Base-by-base conservation (phyloP, 2,888 invertebrate species). In the Pharmacophagus antenor region DNA sequence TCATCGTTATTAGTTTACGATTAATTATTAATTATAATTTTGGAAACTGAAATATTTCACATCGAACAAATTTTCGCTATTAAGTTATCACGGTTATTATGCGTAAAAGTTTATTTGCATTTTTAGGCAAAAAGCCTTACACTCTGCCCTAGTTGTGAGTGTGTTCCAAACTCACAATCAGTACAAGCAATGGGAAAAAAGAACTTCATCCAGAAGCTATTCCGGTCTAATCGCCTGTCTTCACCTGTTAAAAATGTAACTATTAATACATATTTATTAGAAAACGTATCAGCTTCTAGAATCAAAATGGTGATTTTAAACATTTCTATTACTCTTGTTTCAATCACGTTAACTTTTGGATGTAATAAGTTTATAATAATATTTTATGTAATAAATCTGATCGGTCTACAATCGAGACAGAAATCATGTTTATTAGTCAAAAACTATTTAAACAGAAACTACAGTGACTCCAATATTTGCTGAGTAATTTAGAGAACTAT, bases 101-200 rank as follows among this genome's bases (percentile, higher is more conserved):
- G 10, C 10, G 5, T n/a, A n/a, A 37, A 2, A 37, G n/a, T 37
- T 0, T 37, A 31, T 37, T 42, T 27, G n/a, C 18, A 46, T 58
- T 42, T 47, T 27, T 41, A 62, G 56, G 42, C 46, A 42, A 27
- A 21, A 22, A 42, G 31, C 18, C 27, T 22, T 20, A 15, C 42
- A 17, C 21, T 50, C 27, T 44, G 56, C 31, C 18, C 42, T 25
- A 48, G 51, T 20, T 44, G 44, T 48, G 49, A 47, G 6, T 22
- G 41, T 20, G 12, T 56, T 12, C 3, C 47, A 1, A 56, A 41
- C 20, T 42, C 58, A 27, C 58, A 54, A 8, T 41, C 42, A 23
- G 37, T 51, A 17, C 55, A 60, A 51, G 37, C 23, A 10, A 44
- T 50, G n/a, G 23, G n/a, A 10, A 60, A 60, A 47, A 60, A 25